phyloP scores from a whole-genome alignment of 2,113 vertebrate genomes.

The Athene noctua region DNA sequence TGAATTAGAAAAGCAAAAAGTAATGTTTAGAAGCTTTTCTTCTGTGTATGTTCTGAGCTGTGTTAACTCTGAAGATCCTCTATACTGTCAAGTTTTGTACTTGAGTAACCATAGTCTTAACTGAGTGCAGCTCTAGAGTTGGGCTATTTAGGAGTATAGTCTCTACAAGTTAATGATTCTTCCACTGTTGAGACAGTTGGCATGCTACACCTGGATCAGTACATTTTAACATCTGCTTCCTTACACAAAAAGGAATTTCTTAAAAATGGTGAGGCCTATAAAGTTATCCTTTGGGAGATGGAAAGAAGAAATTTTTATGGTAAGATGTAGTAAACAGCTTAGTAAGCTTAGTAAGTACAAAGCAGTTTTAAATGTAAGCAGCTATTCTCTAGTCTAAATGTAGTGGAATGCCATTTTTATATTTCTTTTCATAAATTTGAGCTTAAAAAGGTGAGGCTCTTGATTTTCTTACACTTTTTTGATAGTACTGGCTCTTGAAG shows the following conservation, averaged over 20 bases:
- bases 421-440: neutral
- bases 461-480: neutral
- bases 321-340: neutral
- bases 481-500: neutral
- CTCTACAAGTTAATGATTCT: neutral
- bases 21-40: neutral
- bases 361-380: neutral
- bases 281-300: neutral
- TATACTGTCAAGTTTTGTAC: neutral
- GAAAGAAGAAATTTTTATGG: neutral
- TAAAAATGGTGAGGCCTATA: neutral
- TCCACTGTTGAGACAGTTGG: neutral
- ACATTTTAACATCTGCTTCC: neutral
- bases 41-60: rapidly evolving
- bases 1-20: neutral
- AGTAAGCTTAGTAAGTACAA: neutral
- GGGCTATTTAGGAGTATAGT: neutral
- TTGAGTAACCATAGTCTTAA: neutral
- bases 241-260: neutral
- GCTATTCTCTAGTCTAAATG: neutral
- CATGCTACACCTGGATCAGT: neutral
- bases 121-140: neutral
- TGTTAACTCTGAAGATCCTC: neutral
- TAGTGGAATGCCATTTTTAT: neutral
- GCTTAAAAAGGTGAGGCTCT: neutral